phyloP scores from a whole-genome alignment of 2,888 invertebrate genomes.

The Pycnomerus fuliginosus region DNA sequence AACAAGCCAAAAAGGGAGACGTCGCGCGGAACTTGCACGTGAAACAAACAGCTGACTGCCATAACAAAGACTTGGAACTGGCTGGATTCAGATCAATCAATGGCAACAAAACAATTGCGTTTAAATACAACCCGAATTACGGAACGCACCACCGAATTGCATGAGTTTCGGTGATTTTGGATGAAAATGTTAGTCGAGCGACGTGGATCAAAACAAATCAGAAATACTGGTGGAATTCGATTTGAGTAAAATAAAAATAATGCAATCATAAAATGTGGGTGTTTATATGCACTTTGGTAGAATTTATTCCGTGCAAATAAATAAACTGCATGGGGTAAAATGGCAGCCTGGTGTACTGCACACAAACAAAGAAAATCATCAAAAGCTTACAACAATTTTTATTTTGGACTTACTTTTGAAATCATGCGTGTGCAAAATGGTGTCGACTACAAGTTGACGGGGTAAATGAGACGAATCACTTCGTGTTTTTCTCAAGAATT shows the following conservation, averaged over 20 bases:
- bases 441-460: constrained; percentile 32
- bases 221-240: no score
- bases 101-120: constrained; percentile 15
- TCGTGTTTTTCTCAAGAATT: constrained; percentile 32
- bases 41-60: constrained; percentile 52
- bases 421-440: constrained; percentile 39
- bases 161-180: no score
- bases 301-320: constrained; percentile 22
- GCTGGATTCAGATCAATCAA: constrained; percentile 31
- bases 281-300: no score
- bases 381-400: constrained; percentile 8
- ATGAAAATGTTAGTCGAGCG: no score
- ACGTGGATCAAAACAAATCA: no score
- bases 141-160: no score
- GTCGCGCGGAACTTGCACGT: constrained; percentile 35
- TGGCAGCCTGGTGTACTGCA: constrained; percentile 41
- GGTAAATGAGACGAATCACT: constrained; percentile 39
- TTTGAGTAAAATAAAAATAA: no score
- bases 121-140: no score
- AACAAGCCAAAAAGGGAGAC: constrained; percentile 27
- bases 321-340: constrained; percentile 40
- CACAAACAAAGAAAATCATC: constrained; percentile 24
- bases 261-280: no score
- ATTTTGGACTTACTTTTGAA: constrained; percentile 39
- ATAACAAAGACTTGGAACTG: constrained; percentile 47